These are phyloP conservation scores for Ellobius talpinus DNA, from an alignment of 2,113 vertebrate species.

Conservation along the genomic window DNA sequence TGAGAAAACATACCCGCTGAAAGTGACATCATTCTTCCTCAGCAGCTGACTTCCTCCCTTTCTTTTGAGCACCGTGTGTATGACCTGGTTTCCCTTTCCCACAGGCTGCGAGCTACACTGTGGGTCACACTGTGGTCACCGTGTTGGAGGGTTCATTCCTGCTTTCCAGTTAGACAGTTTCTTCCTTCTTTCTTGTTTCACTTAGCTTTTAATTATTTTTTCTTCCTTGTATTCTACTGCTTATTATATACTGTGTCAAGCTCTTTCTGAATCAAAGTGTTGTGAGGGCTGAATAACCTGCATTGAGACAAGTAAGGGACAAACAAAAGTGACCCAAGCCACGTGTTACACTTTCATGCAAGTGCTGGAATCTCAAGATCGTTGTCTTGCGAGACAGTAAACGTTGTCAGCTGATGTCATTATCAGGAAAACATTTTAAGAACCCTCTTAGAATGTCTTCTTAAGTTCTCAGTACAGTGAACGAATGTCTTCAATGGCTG, in stretches of 20 bases:
- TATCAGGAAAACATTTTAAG: constrained; percentile 1
- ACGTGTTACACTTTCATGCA: neutral
- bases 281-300: neutral
- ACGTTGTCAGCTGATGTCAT: neutral
- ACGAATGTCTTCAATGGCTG: neutral
- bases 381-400: neutral
- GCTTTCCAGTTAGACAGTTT: neutral
- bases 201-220: neutral
- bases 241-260: neutral
- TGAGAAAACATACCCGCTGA: constrained; percentile 47
- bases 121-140: neutral
- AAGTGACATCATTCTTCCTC: constrained; percentile 28
- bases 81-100: constrained; percentile 55
- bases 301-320: neutral
- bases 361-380: neutral
- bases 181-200: constrained; percentile 20
- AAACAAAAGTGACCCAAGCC: neutral
- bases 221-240: neutral
- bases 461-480: neutral
- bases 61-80: neutral
- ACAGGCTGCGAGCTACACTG: neutral
- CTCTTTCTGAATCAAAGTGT: constrained; percentile 6
- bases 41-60: constrained; percentile 16
- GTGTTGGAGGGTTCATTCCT: neutral
- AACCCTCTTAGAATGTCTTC: constrained; percentile 14